A percentile compares a stretch with the other conserved stretches of the same genome.
Conservation (phyloP, 53 echinoderm and acorn worm species). For the Patiria pectinifera region DNA sequence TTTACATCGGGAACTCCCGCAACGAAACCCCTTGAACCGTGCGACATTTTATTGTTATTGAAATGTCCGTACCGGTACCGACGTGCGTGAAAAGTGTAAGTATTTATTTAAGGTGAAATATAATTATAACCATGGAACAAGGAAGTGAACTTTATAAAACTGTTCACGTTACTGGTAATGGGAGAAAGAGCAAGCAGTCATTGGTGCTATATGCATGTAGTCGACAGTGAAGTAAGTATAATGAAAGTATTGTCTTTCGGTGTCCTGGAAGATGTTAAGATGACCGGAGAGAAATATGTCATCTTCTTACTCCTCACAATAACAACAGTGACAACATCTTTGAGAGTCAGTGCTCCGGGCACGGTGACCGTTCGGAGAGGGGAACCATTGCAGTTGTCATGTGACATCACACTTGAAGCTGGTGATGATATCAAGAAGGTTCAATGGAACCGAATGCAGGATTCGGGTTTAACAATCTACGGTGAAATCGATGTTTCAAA, state of each 20-base stretch:
- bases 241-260: too few relatives aligned
- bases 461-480: background rate
- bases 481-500: conserved; percentile 12
- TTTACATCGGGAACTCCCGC: too few relatives aligned
- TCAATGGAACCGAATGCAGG: background rate
- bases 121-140: too few relatives aligned
- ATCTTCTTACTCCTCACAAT: background rate
- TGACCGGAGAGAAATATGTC: too few relatives aligned
- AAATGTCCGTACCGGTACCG: background rate
- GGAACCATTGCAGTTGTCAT: conserved; percentile 23
- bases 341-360: background rate
- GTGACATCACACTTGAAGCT: background rate
- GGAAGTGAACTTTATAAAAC: too few relatives aligned
- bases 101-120: background rate
- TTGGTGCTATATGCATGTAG: too few relatives aligned
- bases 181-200: too few relatives aligned
- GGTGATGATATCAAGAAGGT: background rate
- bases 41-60: background rate
- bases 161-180: too few relatives aligned
- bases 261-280: too few relatives aligned
- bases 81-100: background rate
- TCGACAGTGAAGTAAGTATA: too few relatives aligned
- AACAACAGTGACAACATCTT: background rate
- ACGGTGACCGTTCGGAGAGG: conserved; percentile 8
- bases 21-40: too few relatives aligned